Evolutionary conservation across 23 tunicate genomes (phyloP).

Genomic region (Styela clava): DNA sequence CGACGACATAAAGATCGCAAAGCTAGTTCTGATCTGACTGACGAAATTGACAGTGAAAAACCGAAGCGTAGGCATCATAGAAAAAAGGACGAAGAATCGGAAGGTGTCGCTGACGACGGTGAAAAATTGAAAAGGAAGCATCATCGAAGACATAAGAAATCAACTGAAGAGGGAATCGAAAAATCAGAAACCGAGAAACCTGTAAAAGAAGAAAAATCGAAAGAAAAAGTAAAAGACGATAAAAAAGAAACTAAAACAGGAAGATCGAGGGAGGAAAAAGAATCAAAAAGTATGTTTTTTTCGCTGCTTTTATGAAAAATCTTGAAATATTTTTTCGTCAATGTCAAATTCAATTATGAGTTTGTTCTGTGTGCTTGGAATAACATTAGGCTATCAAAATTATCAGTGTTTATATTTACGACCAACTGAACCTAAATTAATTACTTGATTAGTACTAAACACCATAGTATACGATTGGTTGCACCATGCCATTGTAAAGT

Average conservation of each 20-base stretch:
- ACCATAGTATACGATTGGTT: too few relatives aligned
- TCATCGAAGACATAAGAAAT: not conserved
- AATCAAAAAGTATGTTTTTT: not conserved
- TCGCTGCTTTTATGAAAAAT: too few relatives aligned
- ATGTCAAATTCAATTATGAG: too few relatives aligned
- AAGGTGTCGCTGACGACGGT: not conserved
- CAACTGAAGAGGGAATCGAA: not conserved
- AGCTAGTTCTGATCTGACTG: not conserved
- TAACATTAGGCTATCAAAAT: too few relatives aligned
- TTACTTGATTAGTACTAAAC: too few relatives aligned
- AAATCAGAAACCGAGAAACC: not conserved
- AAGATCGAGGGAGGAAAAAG: not conserved
- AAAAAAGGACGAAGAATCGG: not conserved
- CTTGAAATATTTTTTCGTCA: too few relatives aligned
- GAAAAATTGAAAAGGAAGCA: conserved; percentile 14
- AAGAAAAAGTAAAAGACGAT: not conserved
- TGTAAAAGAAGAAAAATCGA: not conserved
- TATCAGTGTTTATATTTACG: too few relatives aligned
- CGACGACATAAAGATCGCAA: not conserved
- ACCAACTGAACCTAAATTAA: too few relatives aligned
- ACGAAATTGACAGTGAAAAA: not conserved
- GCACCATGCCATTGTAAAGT: too few relatives aligned
- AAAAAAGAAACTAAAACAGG: not conserved
- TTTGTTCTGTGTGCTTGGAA: too few relatives aligned
- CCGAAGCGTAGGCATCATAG: not conserved